Evolutionary conservation across 2,797 vertebrate genomes (phyloP).

Genomic region (Lagorchestes hirsutus): DNA sequence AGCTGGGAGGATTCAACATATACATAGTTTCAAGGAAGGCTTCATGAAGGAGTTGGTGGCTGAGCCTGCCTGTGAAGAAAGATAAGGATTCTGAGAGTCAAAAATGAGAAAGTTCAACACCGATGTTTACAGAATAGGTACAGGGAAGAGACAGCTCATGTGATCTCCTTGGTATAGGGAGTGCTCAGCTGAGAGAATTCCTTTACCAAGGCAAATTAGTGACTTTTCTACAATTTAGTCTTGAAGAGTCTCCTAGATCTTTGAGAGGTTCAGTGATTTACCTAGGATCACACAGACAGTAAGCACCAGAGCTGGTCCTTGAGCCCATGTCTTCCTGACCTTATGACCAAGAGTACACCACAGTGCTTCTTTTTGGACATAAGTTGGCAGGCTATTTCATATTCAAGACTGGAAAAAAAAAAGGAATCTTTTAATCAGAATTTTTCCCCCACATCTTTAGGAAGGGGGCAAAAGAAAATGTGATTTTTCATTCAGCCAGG

Average conservation of each 20-base stretch:
- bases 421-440: conserved; percentile 40
- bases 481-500: conserved; percentile 49
- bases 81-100: neutral
- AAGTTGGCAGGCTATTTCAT: neutral
- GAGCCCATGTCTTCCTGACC: neutral
- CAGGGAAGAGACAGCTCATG: neutral
- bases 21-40: neutral
- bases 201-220: neutral
- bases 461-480: conserved; percentile 46
- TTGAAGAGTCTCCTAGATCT: neutral
- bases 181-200: neutral
- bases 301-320: neutral
- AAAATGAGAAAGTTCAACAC: neutral
- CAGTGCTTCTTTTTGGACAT: neutral
- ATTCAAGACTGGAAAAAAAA: conserved; percentile 13
- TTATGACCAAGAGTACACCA: neutral
- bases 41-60: neutral
- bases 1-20: neutral
- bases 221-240: neutral
- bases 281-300: neutral
- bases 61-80: neutral
- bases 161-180: neutral
- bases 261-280: neutral
- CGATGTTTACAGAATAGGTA: neutral
- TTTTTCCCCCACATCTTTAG: conserved; percentile 58